phyloP scores from a whole-genome alignment of 2,113 vertebrate species.

The Vombatus ursinus region DNA sequence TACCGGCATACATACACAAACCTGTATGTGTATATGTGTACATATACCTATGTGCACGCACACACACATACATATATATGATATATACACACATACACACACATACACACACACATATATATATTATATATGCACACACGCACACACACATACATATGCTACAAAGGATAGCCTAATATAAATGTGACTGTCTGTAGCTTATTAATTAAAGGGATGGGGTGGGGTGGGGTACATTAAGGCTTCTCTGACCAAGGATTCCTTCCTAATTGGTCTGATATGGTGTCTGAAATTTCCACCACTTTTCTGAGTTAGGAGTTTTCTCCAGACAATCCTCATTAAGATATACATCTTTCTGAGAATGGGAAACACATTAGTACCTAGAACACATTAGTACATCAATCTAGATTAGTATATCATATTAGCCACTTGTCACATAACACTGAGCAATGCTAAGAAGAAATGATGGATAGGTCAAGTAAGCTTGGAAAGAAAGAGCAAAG shows the following conservation, averaged over 20 bases:
- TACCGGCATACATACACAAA: not conserved
- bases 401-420: not conserved
- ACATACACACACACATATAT: no score
- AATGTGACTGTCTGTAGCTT: not conserved
- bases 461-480: not conserved
- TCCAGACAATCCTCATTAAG: not conserved
- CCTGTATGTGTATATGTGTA: not conserved
- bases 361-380: not conserved
- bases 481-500: not conserved
- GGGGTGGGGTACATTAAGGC: not conserved
- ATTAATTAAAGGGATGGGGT: not conserved
- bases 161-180: not conserved
- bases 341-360: not conserved
- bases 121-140: no score
- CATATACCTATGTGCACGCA: no score
- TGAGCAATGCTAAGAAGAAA: not conserved
- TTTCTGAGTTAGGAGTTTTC: not conserved
- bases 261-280: not conserved
- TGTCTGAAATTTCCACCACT: not conserved
- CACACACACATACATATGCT: not conserved
- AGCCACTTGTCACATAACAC: not conserved
- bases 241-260: not conserved
- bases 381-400: not conserved
- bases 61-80: no score
- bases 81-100: no score